Evolutionary conservation across 2,113 vertebrate genomes (phyloP), one percentile per base, ranked within the genome.

Genomic region (Nestor notabilis): DNA sequence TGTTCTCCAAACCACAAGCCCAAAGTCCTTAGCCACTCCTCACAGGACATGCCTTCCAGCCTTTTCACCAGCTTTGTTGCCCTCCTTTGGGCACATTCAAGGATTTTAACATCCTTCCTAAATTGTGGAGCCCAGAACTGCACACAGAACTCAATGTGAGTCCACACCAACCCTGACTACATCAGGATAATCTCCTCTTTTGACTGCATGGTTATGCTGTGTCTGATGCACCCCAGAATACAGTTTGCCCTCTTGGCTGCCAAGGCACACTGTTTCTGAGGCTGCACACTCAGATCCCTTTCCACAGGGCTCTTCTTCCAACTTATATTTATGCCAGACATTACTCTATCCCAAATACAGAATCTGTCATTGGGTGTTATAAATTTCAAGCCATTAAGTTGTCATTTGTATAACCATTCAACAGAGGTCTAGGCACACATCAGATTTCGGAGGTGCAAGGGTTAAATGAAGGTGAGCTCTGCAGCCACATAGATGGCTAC

Each of bases 261-360:
- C 53, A 13, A n/a, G n/a, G 9, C 37, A 35, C 60, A 13, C 44
- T 35, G 33, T 27, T 8, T 4, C 1, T 52, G 23, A 89, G 18
- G 19, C 31, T 46, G 28, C 25, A 9, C 13, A 20, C 10, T 29
- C 39, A 64, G 55, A n/a, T 44, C 33, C 10, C 13, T 69, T 75
- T 66, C 63, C 55, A 31, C 47, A n/a, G 27, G 10, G 31, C 43
- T 70, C 31, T 2, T 76, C 13, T 77, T 27, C 55, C 35, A 27
- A 0, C 44, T 9, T 46, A 5, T 15, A 9, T 28, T 52, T 39
- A 11, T 71, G 50, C 20, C 28, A 0, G 0, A 4, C 0, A 0
- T 44, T 87, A 29, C 19, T 70, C 15, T 3, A 1, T 39, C 28
- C 31, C 13, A 70, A 23, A 17, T 33, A 25, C 65, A 60, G 44